A percentile compares a stretch with the other conserved stretches of the same genome.
Conservation (phyloP, 2,797 vertebrate genomes). For the Chrosomus eos region DNA sequence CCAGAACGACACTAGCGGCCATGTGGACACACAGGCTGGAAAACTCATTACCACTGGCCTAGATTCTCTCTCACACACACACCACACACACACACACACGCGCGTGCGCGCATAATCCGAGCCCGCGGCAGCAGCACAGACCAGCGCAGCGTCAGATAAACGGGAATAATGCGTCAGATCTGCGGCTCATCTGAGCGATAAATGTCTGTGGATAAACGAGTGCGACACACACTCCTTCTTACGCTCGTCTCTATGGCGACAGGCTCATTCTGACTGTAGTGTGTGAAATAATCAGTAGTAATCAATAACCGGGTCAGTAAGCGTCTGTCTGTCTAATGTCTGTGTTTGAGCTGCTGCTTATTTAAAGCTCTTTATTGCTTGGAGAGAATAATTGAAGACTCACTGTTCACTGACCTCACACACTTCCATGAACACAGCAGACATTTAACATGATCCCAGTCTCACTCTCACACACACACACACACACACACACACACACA, state of each 20-base stretch:
- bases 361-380: neutral
- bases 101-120: neutral
- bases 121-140: neutral
- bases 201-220: neutral
- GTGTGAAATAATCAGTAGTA: neutral
- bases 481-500: too few species aligned
- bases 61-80: constrained; percentile 54
- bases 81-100: neutral
- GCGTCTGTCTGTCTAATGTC: neutral
- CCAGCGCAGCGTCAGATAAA: neutral
- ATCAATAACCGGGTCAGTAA: neutral
- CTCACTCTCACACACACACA: neutral
- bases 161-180: constrained; percentile 14
- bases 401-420: neutral
- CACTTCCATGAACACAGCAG: neutral
- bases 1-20: constrained; percentile 34
- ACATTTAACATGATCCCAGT: neutral
- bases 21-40: constrained; percentile 43
- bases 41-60: constrained; percentile 71
- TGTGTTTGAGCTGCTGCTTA: neutral
- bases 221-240: neutral
- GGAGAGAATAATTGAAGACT: neutral
- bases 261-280: neutral
- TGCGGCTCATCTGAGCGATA: constrained; percentile 3
- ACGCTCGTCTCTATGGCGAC: neutral